Conservation (phyloP, 2,888 invertebrate species). For the Eristalinus aeneus region DNA sequence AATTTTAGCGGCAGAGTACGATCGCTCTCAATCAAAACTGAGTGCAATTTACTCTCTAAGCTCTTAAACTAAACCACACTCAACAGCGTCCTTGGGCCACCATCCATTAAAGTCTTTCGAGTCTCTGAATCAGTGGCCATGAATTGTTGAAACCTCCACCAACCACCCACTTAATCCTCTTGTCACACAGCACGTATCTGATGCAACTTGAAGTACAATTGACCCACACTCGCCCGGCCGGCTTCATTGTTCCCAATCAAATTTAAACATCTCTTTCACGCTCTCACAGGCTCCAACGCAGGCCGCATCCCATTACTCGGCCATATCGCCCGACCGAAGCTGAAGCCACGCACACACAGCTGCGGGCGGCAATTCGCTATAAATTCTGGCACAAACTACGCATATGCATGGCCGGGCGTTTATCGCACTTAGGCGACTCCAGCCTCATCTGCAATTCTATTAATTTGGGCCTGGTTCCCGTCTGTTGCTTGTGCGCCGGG, state of each 20-base stretch:
- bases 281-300: neutral
- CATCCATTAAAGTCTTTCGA: neutral
- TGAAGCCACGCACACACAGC: neutral
- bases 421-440: constrained; percentile 34
- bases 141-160: neutral
- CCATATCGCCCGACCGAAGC: neutral
- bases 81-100: neutral
- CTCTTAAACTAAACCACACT: too few relatives aligned
- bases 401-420: constrained; percentile 19
- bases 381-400: constrained; percentile 22
- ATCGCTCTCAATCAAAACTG: too few relatives aligned
- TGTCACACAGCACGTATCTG: neutral
- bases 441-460: constrained; percentile 54
- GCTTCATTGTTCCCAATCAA: neutral
- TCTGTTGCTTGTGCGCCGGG: neutral
- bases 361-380: constrained; percentile 7
- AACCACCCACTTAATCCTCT: neutral
- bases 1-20: too few relatives aligned
- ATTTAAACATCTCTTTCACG: neutral
- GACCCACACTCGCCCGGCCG: neutral
- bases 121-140: neutral
- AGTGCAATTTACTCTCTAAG: too few relatives aligned
- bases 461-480: constrained; percentile 27
- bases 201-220: neutral
- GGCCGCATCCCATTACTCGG: neutral